Conservation (phyloP, 2,113 vertebrate species). For the Jacana jacana region DNA sequence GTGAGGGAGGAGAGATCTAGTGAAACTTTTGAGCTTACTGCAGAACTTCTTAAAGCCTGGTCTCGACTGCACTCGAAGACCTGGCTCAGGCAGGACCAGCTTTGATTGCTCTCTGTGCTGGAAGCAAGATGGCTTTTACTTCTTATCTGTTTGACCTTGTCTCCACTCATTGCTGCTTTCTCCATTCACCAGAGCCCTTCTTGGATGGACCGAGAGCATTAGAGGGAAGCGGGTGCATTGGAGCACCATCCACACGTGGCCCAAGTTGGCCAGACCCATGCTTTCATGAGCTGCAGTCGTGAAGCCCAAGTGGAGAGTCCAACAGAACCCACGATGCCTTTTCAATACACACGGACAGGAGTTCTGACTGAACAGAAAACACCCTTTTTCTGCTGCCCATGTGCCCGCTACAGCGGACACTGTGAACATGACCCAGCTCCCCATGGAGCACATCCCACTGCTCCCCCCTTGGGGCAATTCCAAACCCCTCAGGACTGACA, state of each 20-base stretch:
- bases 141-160: background rate
- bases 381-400: background rate
- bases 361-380: background rate
- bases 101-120: background rate
- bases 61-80: background rate
- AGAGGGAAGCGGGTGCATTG: background rate
- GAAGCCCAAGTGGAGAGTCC: background rate
- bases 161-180: background rate
- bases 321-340: background rate
- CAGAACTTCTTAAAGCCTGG: background rate
- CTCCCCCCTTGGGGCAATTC: background rate
- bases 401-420: background rate
- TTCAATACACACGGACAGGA: background rate
- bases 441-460: background rate
- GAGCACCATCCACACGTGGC: background rate
- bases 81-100: background rate
- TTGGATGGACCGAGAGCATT: rapidly evolving
- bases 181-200: background rate
- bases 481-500: background rate
- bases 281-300: rapidly evolving
- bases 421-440: background rate
- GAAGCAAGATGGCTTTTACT: background rate
- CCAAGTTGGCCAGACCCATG: background rate
- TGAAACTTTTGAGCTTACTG: background rate
- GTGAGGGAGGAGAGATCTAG: background rate